Base-by-base conservation (phyloP, 2,797 vertebrate species). In the Phrynocephalus guinanensis region DNA sequence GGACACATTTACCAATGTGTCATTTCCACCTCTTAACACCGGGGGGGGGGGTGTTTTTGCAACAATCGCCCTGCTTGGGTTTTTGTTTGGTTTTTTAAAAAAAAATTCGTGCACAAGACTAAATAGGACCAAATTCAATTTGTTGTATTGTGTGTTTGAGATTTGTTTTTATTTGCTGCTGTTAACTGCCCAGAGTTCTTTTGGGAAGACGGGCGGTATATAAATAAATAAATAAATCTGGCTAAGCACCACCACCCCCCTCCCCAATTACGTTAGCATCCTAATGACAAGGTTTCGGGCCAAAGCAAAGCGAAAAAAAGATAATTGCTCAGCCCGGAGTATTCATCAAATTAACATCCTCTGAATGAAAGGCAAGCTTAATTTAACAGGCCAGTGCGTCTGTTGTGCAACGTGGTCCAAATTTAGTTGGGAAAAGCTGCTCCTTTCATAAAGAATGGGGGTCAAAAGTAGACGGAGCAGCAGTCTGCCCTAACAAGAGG, bases 311-410 rank as follows among this genome's bases (percentile, higher is more conserved):
- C 60, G 7, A 11, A 6, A 80, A 48, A 52, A 80, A 52, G 38
- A 76, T 90, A 88, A 93, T 94, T 87, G 91, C 86, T 92, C 84
- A 85, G 68, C 90, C 89, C 85, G 82, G 93, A 87, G 83, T 85
- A 92, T 87, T 89, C 84, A 92, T 91, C 80, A 91, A 90, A 91
- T 92, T 91, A 89, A 93, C 88, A 85, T 87, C 90, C 78, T 76
- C 88, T 91, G 91, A 92, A 92, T 92, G 86, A 91, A 44, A 89
- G 88, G 89, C 87, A 90, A 88, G 76, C 79, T 92, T 94, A 80
- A 90, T 94, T 95, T 93, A 94, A 92, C 90, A 94, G 95, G 70
- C 90, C 75, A 60, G 76, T 94, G 89, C 84, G 24, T 85, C 89
- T 76, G 86, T 38, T 93, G 73, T 50, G 81, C 30, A 66, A 33